phyloP scores from a whole-genome alignment of 2,797 vertebrate genomes.

The Carduelis carduelis region DNA sequence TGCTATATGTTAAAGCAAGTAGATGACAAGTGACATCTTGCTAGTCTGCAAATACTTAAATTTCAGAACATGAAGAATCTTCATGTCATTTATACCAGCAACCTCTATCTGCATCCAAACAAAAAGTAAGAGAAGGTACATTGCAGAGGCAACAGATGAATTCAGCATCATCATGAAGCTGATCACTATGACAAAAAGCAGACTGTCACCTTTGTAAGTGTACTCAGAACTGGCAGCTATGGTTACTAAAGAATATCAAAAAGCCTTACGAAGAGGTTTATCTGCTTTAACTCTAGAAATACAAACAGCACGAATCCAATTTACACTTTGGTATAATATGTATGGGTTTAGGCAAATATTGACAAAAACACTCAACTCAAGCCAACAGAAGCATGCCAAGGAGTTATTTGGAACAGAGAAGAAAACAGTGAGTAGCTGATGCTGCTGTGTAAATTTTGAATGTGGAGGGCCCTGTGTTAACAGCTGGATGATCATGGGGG shows the following conservation, averaged over 20 bases:
- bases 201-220: background rate
- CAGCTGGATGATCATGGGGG: background rate
- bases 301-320: background rate
- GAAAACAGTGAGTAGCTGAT: background rate
- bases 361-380: background rate
- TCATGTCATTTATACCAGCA: background rate
- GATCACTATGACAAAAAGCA: background rate
- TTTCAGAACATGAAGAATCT: background rate
- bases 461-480: background rate
- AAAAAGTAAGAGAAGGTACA: background rate
- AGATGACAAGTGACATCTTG: background rate
- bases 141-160: background rate
- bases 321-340: background rate
- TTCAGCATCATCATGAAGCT: background rate
- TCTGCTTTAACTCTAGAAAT: background rate
- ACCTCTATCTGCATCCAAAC: background rate
- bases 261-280: background rate
- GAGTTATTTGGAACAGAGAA: background rate
- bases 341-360: background rate
- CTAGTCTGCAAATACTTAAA: background rate
- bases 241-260: constrained; percentile 8
- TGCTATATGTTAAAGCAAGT: background rate
- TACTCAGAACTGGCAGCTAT: background rate
- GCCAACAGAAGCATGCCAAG: background rate
- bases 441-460: background rate